Conservation (phyloP, 2,797 vertebrate species). For the Centroberyx gerrardi region DNA sequence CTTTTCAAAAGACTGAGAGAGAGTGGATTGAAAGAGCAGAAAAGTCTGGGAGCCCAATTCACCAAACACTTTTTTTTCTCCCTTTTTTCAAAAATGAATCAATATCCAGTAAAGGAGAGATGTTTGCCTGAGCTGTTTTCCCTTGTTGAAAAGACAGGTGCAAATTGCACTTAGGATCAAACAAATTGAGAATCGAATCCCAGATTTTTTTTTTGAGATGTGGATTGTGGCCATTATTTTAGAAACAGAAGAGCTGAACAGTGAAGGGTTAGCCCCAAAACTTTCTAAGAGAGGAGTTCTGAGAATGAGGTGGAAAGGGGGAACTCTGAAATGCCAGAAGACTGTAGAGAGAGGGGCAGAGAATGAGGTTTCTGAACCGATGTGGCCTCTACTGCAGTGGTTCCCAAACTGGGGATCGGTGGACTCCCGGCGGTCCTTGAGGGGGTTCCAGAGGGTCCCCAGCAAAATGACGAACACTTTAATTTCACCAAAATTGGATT, state of each 20-base stretch:
- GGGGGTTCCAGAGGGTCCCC: background rate
- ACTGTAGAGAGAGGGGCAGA: background rate
- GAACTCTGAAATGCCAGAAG: background rate
- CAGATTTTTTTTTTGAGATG: background rate
- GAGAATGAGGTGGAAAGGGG: background rate
- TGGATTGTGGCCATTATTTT: conserved; percentile 29
- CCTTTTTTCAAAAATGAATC: conserved; percentile 21
- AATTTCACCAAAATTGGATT: no score
- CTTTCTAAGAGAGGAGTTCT: background rate
- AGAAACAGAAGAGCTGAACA: conserved; percentile 9
- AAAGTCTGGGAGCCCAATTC: conserved; percentile 35
- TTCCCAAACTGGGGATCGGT: conserved; percentile 44
- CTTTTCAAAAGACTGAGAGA: conserved; percentile 34
- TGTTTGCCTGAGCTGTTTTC: conserved; percentile 13
- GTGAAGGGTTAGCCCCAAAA: conserved; percentile 1
- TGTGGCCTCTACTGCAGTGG: no score
- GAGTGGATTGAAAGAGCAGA: conserved; percentile 39
- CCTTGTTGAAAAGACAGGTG: conserved; percentile 11
- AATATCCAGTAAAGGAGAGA: conserved; percentile 26
- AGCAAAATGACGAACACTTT: no score
- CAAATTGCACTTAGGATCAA: conserved; percentile 37
- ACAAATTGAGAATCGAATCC: conserved; percentile 17
- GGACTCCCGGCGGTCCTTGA: background rate
- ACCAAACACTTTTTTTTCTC: conserved; percentile 12
- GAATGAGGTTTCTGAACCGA: conserved; percentile 45